Evolutionary conservation across 1,140 invertebrate genomes (phyloP).

Genomic region (Philopotamus ludificatus): DNA sequence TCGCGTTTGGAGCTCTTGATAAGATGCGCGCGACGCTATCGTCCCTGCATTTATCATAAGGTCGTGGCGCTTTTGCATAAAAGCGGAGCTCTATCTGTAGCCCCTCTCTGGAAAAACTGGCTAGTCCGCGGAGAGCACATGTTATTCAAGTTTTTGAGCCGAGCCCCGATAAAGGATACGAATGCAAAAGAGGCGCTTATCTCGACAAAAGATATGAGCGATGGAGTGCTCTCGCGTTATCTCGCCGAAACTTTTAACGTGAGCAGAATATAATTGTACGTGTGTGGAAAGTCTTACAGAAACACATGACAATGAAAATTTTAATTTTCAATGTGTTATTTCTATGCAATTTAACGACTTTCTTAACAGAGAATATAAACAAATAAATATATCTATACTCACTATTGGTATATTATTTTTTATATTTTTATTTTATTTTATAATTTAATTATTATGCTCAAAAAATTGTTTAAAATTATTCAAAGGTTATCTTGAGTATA

Average conservation of each 20-base stretch:
- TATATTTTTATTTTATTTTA: too few relatives aligned
- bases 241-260: slow-evolving; percentile 20
- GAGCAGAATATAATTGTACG: slow-evolving; percentile 24
- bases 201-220: slow-evolving; percentile 25
- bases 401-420: too few relatives aligned
- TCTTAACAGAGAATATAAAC: too few relatives aligned
- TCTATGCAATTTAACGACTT: too few relatives aligned
- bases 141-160: slow-evolving; percentile 21
- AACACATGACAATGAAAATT: too few relatives aligned
- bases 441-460: too few relatives aligned
- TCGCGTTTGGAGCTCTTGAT: too few relatives aligned
- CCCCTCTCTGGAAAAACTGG: not conserved
- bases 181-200: slow-evolving; percentile 28
- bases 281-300: too few relatives aligned
- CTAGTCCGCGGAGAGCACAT: slow-evolving; percentile 15
- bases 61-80: not conserved
- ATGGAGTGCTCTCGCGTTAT: slow-evolving; percentile 14
- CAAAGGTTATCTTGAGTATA: too few relatives aligned
- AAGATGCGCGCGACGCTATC: not conserved
- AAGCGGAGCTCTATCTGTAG: not conserved
- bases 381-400: too few relatives aligned
- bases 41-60: slow-evolving; percentile 19
- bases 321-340: too few relatives aligned
- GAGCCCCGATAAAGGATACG: slow-evolving; percentile 17
- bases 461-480: too few relatives aligned